Evolutionary conservation across 1,140 invertebrate genomes (phyloP).

Genomic region (Aphidius gifuensis): DNA sequence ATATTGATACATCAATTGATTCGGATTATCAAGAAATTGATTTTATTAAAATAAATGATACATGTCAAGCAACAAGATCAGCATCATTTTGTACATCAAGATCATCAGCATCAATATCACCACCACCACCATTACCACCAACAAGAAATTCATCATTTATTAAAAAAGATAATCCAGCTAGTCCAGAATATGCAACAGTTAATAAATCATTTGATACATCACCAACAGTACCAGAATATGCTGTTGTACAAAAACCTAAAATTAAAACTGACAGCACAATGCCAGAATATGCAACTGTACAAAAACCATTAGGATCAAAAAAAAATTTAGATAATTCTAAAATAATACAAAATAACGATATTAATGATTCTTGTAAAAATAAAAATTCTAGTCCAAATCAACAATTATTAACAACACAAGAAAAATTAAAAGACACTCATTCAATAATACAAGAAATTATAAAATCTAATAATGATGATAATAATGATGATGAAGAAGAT

Average conservation of each 20-base stretch:
- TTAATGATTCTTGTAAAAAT: conserved; percentile 17
- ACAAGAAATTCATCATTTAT: conserved; percentile 43
- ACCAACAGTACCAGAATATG: conserved; percentile 46
- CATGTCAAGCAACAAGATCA: conserved; percentile 40
- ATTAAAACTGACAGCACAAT: conserved; percentile 29
- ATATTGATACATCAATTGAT: conserved; percentile 21
- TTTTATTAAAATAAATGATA: conserved; percentile 26
- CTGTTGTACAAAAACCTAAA: conserved; percentile 44
- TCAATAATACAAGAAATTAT: conserved; percentile 25
- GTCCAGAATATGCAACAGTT: conserved; percentile 47
- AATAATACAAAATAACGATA: conserved; percentile 26
- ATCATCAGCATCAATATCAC: conserved; percentile 35
- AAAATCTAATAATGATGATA: too few relatives aligned
- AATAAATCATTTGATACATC: conserved; percentile 45
- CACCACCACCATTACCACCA: conserved; percentile 44
- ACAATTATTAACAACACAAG: conserved; percentile 22
- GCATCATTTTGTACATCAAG: conserved; percentile 46
- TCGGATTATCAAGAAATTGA: conserved; percentile 33
- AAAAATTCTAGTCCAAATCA: conserved; percentile 26
- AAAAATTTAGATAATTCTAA: conserved; percentile 28
- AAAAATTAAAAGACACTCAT: conserved; percentile 31
- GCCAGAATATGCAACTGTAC: conserved; percentile 50
- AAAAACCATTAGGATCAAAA: conserved; percentile 34
- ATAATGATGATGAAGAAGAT: conserved; percentile 33
- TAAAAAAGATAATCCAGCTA: conserved; percentile 41